Evolutionary conservation across 2,797 vertebrate genomes (phyloP).

Genomic region (Acipenser oxyrinchus): DNA sequence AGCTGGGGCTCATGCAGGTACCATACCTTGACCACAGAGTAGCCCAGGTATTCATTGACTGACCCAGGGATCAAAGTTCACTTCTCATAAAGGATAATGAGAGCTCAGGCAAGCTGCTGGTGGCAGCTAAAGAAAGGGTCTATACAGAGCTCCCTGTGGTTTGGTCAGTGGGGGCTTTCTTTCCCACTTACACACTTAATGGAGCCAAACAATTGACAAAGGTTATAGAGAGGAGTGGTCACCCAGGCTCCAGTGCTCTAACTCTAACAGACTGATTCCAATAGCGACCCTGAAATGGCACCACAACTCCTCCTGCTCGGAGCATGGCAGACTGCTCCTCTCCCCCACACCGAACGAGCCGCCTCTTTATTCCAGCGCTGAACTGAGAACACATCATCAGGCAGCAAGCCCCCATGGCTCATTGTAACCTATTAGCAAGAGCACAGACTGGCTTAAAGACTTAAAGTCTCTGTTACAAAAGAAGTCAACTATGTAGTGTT

Average conservation of each 20-base stretch:
- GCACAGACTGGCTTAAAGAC: constrained; percentile 21
- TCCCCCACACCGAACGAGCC: constrained; percentile 59
- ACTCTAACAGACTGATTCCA: constrained; percentile 67
- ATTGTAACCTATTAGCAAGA: constrained; percentile 49
- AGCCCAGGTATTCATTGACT: constrained; percentile 71
- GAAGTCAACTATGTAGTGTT: constrained; percentile 52
- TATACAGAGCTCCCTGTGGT: constrained; percentile 65
- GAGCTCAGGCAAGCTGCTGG: constrained; percentile 71
- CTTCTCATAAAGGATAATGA: constrained; percentile 83
- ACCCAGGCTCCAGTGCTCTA: constrained; percentile 65
- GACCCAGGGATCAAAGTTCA: constrained; percentile 71
- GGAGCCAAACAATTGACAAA: constrained; percentile 71
- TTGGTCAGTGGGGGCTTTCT: constrained; percentile 63
- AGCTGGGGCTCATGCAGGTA: constrained; percentile 26
- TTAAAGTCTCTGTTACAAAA: constrained; percentile 16
- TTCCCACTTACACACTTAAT: constrained; percentile 63
- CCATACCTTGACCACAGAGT: constrained; percentile 50
- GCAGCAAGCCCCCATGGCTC: constrained; percentile 43
- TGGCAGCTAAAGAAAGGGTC: constrained; percentile 69
- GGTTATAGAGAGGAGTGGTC: constrained; percentile 68
- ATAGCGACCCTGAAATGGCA: constrained; percentile 73
- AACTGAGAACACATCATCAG: constrained; percentile 42
- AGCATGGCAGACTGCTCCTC: constrained; percentile 58
- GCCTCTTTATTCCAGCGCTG: constrained; percentile 65
- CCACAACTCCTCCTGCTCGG: constrained; percentile 51